These are phyloP conservation scores for Hypocryptadius cinnamomeus DNA, from an alignment of 2,113 vertebrate species.

Conservation along the genomic window DNA sequence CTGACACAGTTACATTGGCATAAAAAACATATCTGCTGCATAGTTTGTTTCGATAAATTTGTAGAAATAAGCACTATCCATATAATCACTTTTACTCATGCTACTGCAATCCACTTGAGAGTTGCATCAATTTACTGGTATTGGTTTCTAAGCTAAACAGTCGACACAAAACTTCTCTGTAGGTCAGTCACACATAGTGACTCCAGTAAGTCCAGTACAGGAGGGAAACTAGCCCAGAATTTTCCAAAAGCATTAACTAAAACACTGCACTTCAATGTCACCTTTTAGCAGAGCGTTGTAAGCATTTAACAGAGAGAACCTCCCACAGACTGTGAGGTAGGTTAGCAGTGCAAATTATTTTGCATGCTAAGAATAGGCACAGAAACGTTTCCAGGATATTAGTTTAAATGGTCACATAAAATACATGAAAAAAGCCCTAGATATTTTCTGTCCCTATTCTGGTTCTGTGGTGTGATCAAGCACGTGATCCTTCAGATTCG, in stretches of 20 bases:
- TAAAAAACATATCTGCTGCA: background rate
- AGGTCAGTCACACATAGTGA: background rate
- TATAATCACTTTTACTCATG: background rate
- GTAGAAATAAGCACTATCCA: constrained; percentile 12
- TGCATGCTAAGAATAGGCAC: background rate
- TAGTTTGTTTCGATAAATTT: constrained; percentile 2
- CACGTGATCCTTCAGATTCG: background rate
- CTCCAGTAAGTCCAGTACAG: background rate
- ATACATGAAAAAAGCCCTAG: background rate
- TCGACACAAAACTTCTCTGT: background rate
- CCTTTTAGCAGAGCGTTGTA: background rate
- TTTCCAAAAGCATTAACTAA: background rate
- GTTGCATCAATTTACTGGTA: background rate
- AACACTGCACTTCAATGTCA: background rate
- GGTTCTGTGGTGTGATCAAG: background rate
- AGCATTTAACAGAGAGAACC: background rate
- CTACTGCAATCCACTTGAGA: background rate
- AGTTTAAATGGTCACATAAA: background rate
- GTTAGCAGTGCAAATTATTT: background rate
- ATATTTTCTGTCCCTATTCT: background rate
- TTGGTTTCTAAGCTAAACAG: background rate
- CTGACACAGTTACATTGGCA: background rate
- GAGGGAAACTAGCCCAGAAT: background rate
- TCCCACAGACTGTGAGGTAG: background rate
- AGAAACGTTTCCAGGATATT: background rate